Evolutionary conservation across 2,797 vertebrate genomes (phyloP), one percentile per base, ranked within the genome.

Genomic region (Kryptolebias ocellatus): DNA sequence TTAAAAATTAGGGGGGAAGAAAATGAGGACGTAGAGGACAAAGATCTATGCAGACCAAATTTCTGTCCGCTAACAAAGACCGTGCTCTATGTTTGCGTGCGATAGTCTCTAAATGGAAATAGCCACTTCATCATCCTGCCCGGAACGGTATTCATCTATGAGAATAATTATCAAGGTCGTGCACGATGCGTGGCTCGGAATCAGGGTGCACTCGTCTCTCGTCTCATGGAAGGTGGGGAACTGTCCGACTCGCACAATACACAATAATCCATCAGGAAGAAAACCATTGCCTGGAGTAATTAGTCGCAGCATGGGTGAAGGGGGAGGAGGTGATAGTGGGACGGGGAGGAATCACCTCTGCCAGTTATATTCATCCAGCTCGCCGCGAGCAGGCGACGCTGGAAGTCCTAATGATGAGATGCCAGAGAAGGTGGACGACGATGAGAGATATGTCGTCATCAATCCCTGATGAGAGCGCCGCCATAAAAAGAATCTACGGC

Each of bases 141-240:
- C 94, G 92, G 92, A 86, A 92, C 37, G 67, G 95, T 93, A 95
- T 95, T 96, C 96, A 97, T 97, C 96, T 95, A 95, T 93, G 93
- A 95, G 97, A 98, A 98, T 96, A 96, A 97, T 96, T 95, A 97
- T 96, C 94, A 94, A 95, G 95, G 95, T 94, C 93, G 95, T 93
- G 93, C 79, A 88, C 85, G 91, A 87, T 24, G 90, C 93, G 89
- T 92, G 87, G 93, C 94, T 91, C 90, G 84, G 91, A 96, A 96
- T 95, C 93, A 89, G 92, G 87, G 91, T 90, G 65, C 78, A 60
- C 79, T 84, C 76, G 57, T 79, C 78, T 72, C 80, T 84, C 82
- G 89, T 88, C 72, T 70, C 69, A 17, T 18, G 64, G 62, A 61
- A 24, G 76, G 73, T 73, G 68, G 62, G 20, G 65, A 53, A 62